phyloP scores from a whole-genome alignment of 2,113 vertebrate species.

The Condylura cristata region DNA sequence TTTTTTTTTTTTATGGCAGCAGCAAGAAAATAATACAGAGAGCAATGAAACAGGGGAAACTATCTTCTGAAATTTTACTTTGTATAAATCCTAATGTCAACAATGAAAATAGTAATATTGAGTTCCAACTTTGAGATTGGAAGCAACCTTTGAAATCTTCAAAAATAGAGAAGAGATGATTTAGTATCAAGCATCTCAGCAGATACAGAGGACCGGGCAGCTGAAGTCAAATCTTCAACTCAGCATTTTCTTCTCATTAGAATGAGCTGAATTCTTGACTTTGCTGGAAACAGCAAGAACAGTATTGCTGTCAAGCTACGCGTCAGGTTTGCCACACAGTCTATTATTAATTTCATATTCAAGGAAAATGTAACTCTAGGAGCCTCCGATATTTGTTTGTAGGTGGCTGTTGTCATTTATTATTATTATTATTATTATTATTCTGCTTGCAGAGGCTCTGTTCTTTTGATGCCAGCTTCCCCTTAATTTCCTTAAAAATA shows the following conservation, averaged over 20 bases:
- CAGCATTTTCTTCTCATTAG: background rate
- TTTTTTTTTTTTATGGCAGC: background rate
- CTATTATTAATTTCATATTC: background rate
- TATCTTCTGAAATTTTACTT: background rate
- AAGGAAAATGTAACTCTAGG: background rate
- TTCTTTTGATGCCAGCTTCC: background rate
- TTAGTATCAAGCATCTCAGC: background rate
- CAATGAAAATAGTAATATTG: background rate
- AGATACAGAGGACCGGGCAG: background rate
- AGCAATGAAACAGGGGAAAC: background rate
- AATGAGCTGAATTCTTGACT: background rate
- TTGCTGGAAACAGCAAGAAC: background rate
- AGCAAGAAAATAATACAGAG: background rate
- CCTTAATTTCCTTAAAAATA: conserved; percentile 24
- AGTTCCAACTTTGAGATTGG: background rate
- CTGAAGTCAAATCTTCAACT: background rate
- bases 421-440: background rate
- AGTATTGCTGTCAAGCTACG: background rate
- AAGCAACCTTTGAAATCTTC: background rate
- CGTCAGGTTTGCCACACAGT: background rate
- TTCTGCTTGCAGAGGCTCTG: background rate
- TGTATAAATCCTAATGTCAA: background rate
- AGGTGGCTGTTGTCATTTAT: background rate
- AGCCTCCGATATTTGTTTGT: background rate
- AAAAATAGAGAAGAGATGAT: conserved; percentile 6